A percentile compares a stretch with the other conserved stretches of the same genome.
Conservation (phyloP, 2,888 invertebrate species). For the Lasiommata megera region DNA sequence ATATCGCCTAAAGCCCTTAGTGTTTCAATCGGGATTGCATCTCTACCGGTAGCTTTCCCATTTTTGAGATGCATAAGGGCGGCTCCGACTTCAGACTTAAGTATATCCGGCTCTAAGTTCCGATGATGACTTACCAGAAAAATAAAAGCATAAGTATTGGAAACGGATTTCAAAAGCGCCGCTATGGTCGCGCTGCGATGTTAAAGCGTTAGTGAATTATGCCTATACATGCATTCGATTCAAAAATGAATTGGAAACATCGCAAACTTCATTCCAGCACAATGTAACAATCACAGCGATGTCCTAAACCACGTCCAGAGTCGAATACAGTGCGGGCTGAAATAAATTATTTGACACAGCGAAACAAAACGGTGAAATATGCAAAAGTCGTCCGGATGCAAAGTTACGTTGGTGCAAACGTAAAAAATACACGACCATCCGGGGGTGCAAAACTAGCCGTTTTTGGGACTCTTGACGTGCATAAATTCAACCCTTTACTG, state of each 20-base stretch:
- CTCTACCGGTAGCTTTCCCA: too few species aligned
- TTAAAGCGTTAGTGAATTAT: too few species aligned
- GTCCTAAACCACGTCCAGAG: slow-evolving; percentile 32
- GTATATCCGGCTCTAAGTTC: too few species aligned
- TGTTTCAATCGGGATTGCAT: too few species aligned
- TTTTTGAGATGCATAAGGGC: too few species aligned
- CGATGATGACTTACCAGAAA: too few species aligned
- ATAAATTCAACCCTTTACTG: slow-evolving; percentile 40
- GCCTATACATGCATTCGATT: slow-evolving; percentile 47
- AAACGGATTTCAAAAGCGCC: too few species aligned
- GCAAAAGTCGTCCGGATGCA: slow-evolving; percentile 39
- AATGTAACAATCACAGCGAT: slow-evolving; percentile 28
- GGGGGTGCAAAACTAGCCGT: slow-evolving; percentile 34
- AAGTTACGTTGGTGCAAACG: slow-evolving; percentile 38
- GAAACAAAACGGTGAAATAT: slow-evolving; percentile 39
- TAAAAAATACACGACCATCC: slow-evolving; percentile 37
- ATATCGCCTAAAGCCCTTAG: too few species aligned
- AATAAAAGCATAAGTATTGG: too few species aligned
- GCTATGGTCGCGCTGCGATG: too few species aligned
- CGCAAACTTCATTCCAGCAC: slow-evolving; percentile 22
- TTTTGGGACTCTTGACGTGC: slow-evolving; percentile 39
- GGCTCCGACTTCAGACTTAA: too few species aligned
- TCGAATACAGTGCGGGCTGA: slow-evolving; percentile 32
- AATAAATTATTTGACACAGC: slow-evolving; percentile 38
- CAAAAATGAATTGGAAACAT: slow-evolving; percentile 7